A percentile compares a stretch with the other conserved stretches of the same genome.
phyloP scores from a whole-genome alignment of 2,888 invertebrate genomes.

The Cordilura impudica region DNA sequence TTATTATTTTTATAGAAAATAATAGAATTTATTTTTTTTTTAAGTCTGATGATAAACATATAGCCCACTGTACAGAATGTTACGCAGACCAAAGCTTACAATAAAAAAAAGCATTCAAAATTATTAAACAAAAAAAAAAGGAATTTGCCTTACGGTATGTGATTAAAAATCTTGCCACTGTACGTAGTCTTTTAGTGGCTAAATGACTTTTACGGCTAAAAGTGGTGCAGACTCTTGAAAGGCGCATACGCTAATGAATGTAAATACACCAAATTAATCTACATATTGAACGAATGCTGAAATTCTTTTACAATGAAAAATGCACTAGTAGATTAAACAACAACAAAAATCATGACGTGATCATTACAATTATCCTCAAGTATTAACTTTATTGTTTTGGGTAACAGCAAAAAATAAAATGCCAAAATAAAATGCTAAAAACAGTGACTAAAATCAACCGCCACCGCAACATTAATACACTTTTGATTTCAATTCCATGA shows the following conservation, averaged over 20 bases:
- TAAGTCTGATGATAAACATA: too few relatives aligned
- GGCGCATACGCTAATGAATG: slow-evolving; percentile 36
- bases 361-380: slow-evolving; percentile 59
- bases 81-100: not conserved
- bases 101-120: not conserved
- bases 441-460: slow-evolving; percentile 29
- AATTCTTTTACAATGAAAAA: not conserved
- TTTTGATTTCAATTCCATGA: slow-evolving; percentile 57
- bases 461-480: slow-evolving; percentile 53
- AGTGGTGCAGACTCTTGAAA: not conserved
- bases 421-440: slow-evolving; percentile 15
- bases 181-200: slow-evolving; percentile 27
- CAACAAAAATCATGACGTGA: slow-evolving; percentile 46
- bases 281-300: not conserved
- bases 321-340: not conserved
- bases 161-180: slow-evolving; percentile 37
- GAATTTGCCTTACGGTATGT: slow-evolving; percentile 19
- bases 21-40: too few relatives aligned
- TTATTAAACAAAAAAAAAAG: not conserved
- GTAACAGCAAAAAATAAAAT: slow-evolving; percentile 38
- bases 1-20: too few relatives aligned
- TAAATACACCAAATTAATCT: slow-evolving; percentile 29
- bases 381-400: not conserved
- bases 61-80: not conserved
- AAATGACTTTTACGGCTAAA: slow-evolving; percentile 19